Conservation (phyloP, 2,888 invertebrate species). For the Dendrolimus houi region DNA sequence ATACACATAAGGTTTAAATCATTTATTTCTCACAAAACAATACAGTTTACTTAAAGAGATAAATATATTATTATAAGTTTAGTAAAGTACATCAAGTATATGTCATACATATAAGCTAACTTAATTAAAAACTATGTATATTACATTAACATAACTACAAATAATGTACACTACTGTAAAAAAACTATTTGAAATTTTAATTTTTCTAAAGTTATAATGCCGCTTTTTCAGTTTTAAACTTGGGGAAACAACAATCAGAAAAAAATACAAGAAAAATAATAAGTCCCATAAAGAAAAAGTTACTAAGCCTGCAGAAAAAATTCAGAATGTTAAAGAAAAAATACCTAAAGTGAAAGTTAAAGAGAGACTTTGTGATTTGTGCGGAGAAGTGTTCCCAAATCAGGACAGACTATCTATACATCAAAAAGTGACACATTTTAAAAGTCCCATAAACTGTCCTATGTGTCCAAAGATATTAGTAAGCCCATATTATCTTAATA, state of each 20-base stretch:
- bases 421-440: constrained; percentile 39
- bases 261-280: constrained; percentile 8
- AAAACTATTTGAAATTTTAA: no score
- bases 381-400: constrained; percentile 46
- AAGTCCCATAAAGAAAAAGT: no score
- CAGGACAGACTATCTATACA: constrained; percentile 40
- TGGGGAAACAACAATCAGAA: constrained; percentile 12
- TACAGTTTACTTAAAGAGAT: no score
- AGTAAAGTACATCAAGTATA: no score
- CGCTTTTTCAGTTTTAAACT: constrained; percentile 35
- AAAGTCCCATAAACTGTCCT: constrained; percentile 41
- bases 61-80: no score
- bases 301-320: constrained; percentile 16
- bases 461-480: constrained; percentile 42
- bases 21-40: no score
- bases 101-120: no score
- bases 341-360: constrained; percentile 16
- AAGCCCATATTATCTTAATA: constrained; percentile 41
- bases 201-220: no score
- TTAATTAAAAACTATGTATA: no score
- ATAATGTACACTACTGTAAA: no score
- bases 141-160: no score
- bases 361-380: constrained; percentile 51
- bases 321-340: constrained; percentile 14
- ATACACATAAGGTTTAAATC: no score